phyloP scores from a whole-genome alignment of 2,113 vertebrate species.

The Pelecanoides urinatrix region DNA sequence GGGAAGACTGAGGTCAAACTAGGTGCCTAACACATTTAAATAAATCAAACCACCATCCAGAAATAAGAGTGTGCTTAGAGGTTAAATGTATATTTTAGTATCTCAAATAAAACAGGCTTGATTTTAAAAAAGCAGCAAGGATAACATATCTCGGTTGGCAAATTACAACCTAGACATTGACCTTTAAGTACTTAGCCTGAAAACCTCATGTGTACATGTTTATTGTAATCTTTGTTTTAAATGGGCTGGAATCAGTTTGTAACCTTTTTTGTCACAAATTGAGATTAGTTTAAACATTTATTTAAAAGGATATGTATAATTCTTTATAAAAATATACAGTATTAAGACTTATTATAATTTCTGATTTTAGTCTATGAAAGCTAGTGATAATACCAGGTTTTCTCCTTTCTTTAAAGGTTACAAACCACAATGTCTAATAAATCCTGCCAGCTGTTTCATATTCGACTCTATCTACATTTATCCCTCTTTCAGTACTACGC shows the following conservation, averaged over 20 bases:
- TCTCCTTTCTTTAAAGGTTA: background rate
- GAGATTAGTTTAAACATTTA: background rate
- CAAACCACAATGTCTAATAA: background rate
- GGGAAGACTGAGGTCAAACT: background rate
- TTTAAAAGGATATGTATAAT: background rate
- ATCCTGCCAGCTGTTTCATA: background rate
- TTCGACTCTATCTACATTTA: background rate
- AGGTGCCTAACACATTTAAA: background rate
- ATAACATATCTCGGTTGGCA: accelerated
- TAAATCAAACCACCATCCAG: background rate
- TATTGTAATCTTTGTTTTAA: background rate
- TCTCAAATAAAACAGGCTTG: background rate
- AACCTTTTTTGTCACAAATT: background rate
- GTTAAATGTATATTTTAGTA: background rate
- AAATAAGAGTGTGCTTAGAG: background rate
- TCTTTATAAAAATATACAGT: background rate
- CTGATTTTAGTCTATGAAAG: background rate
- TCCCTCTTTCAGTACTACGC: background rate
- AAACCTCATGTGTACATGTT: background rate
- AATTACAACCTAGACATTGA: background rate
- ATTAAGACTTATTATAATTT: background rate
- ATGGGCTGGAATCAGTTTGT: background rate
- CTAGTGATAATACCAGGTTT: background rate
- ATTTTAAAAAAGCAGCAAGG: background rate
- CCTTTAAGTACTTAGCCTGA: background rate